A percentile compares a stretch with the other conserved stretches of the same genome.
phyloP scores from a whole-genome alignment of 2,888 invertebrate genomes.

The Agrotis exclamationis region DNA sequence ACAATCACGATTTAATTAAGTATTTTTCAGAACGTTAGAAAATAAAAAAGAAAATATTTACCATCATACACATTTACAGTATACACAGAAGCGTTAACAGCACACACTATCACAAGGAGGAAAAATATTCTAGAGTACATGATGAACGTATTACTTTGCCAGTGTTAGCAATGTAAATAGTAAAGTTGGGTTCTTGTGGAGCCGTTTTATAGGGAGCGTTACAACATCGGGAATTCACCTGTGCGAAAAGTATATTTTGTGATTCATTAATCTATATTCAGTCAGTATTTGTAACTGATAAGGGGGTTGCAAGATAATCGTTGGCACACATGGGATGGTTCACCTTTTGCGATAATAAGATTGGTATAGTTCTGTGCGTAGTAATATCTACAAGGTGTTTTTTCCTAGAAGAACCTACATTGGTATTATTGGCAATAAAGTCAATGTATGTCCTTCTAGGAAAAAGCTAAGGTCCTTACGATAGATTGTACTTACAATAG shows the following conservation, averaged over 20 bases:
- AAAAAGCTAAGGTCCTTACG: no score
- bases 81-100: conserved; percentile 53
- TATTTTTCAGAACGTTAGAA: no score
- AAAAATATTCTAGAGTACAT: conserved; percentile 51
- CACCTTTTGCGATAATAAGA: no score
- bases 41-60: conserved; percentile 18
- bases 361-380: no score
- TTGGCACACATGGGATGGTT: no score
- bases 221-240: conserved; percentile 53
- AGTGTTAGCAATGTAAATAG: conserved; percentile 14
- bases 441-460: no score
- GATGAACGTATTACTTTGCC: not conserved
- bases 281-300: conserved; percentile 28
- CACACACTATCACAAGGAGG: conserved; percentile 36
- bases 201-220: conserved; percentile 40
- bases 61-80: conserved; percentile 45
- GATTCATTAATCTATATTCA: conserved; percentile 6
- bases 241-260: conserved; percentile 9
- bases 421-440: no score
- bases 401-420: no score
- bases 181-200: not conserved
- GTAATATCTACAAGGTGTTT: no score
- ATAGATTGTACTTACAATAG: no score
- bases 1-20: not conserved
- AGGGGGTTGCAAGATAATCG: not conserved